Percentiles rank a stretch among this genome's conserved stretches.
Evolutionary conservation across 2,113 vertebrate genomes (phyloP).

Genomic region (Odontophorus gujanensis): DNA sequence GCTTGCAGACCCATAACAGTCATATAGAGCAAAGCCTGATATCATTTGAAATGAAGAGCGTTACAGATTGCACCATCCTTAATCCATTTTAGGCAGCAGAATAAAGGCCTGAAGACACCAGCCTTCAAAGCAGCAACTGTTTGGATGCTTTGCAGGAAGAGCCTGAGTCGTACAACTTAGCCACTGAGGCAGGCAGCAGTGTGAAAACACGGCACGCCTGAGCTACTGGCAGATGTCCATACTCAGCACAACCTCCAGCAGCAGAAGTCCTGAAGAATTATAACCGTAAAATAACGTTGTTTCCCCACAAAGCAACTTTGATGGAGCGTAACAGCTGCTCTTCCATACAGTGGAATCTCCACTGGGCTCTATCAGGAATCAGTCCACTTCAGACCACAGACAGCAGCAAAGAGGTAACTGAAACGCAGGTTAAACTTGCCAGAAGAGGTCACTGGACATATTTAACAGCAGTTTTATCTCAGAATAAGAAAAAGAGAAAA

Average conservation of each 20-base stretch:
- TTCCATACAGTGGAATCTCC: background rate
- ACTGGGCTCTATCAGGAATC: background rate
- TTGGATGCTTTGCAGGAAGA: background rate
- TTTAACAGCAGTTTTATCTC: background rate
- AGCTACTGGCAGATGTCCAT: background rate
- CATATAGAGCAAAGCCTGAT: background rate
- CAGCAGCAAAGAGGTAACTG: background rate
- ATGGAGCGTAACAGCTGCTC: background rate
- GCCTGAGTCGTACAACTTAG: background rate
- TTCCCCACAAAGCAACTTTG: background rate
- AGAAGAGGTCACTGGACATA: background rate
- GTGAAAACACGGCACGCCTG: background rate
- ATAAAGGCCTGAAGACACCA: constrained; percentile 1
- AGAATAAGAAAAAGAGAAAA: background rate
- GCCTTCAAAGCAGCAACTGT: background rate
- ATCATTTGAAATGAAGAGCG: background rate
- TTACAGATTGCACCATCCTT: background rate
- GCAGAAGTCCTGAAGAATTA: background rate
- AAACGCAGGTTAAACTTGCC: background rate
- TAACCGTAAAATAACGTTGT: background rate
- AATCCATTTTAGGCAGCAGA: background rate
- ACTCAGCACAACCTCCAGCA: background rate
- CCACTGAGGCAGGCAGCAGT: background rate
- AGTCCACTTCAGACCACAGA: background rate
- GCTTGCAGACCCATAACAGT: background rate